Evolutionary conservation across 2,888 invertebrate species (phyloP).

Genomic region (Aquatica leii): DNA sequence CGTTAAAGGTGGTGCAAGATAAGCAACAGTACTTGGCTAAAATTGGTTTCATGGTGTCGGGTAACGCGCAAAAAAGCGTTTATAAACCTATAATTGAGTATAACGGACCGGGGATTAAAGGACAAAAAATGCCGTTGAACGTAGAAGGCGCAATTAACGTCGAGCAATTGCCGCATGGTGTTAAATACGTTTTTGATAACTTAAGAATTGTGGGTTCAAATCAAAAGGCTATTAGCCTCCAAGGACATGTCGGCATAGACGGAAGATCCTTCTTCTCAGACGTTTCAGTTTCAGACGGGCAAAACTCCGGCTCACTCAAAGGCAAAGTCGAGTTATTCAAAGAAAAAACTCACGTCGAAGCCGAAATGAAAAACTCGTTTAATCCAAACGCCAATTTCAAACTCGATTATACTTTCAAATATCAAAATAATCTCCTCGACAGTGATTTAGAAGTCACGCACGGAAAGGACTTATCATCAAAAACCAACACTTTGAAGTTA

Average conservation of each 20-base stretch:
- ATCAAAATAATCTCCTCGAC: constrained; percentile 39
- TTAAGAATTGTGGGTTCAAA: constrained; percentile 61
- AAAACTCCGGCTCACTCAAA: constrained; percentile 61
- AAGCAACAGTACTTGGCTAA: constrained; percentile 68
- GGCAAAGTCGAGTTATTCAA: constrained; percentile 42
- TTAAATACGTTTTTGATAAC: constrained; percentile 68
- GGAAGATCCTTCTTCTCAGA: constrained; percentile 61
- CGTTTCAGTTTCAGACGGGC: constrained; percentile 62
- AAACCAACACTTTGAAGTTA: constrained; percentile 65
- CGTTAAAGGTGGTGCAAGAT: constrained; percentile 67
- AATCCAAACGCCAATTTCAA: constrained; percentile 70
- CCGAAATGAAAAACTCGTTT: constrained; percentile 66
- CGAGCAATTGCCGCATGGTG: constrained; percentile 58
- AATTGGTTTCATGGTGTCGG: constrained; percentile 70
- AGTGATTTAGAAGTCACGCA: constrained; percentile 63
- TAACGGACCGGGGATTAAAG: constrained; percentile 64
- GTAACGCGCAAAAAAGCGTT: constrained; percentile 63
- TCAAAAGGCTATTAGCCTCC: constrained; percentile 61
- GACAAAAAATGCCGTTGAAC: constrained; percentile 58
- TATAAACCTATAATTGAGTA: constrained; percentile 77
- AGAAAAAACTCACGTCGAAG: constrained; percentile 61
- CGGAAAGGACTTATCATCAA: constrained; percentile 68
- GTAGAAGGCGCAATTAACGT: constrained; percentile 65
- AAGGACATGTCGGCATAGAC: constrained; percentile 63
- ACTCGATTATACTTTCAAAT: constrained; percentile 63